Evolutionary conservation across 2,113 vertebrate genomes (phyloP).

Genomic region (Gallinago paraguaiae): DNA sequence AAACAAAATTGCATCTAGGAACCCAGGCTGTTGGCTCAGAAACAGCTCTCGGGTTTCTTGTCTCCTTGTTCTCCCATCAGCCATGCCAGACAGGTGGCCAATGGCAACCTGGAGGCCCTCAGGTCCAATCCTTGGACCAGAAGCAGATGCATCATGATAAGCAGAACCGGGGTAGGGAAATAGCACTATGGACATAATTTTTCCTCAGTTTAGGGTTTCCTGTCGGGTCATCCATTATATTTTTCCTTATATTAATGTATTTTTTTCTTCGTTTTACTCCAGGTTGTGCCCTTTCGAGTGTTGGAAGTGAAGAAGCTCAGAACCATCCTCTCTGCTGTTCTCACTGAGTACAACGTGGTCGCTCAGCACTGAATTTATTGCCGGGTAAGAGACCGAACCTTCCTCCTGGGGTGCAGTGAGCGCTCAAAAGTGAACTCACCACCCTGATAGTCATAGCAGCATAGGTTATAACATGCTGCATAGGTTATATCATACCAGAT

Average conservation of each 20-base stretch:
- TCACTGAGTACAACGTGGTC: neutral
- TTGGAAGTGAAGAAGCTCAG: neutral
- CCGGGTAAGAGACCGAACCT: neutral
- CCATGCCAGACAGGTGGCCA: neutral
- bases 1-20: neutral
- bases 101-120: neutral
- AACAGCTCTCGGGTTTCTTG: neutral
- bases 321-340: neutral
- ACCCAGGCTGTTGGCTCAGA: neutral
- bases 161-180: neutral
- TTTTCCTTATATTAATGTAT: neutral
- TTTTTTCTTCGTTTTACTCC: neutral
- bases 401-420: neutral
- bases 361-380: rapidly evolving
- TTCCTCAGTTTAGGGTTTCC: neutral
- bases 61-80: neutral
- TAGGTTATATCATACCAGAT: neutral
- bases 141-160: neutral
- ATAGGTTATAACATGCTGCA: neutral
- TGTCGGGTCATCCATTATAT: neutral
- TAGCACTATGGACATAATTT: neutral
- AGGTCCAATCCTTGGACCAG: neutral
- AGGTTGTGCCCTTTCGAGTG: neutral
- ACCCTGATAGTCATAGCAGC: neutral
- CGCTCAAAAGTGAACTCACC: neutral